Evolutionary conservation across 2,888 invertebrate genomes (phyloP), one percentile per base, ranked within the genome.

Genomic region (Sacculina carcini): DNA sequence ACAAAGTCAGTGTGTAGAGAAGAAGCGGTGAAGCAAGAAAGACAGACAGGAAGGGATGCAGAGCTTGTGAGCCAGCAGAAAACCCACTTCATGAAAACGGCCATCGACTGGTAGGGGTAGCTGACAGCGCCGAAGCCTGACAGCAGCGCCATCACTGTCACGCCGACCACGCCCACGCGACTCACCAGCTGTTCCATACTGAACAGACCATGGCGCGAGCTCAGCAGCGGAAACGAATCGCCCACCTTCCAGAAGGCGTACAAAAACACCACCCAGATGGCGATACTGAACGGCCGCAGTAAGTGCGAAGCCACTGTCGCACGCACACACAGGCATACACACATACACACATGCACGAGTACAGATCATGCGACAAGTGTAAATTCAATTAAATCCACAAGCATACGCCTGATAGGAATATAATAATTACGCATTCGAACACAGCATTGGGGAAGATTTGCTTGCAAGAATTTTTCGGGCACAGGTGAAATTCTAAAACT

Each of bases 81-180:
- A 29, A 26, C 34, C 51, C 62, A 70, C 79, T 86, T 78, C 69
- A 92, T 86, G 67, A 98, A 98, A 64, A 87, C 89, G 16, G 87
- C 79, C 94, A 99, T 96, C 50, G 89, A 94, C 1, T 89, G 87
- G 64, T 98, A 99, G 0, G 98, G 98, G 66, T 92, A 98, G 68
- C 92, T 99, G 10, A 99, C 98, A 47, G 98, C 98, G 73, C 98
- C 98, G 70, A 99, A 99, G 1, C 98, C 98, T 3, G 96, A 98
- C 3, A 99, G 69, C 38, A 98, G 71, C 0, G 96, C 98, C 96
- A 99, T 99, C 1, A 94, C 84, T 0, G 98, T 99, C 0, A 99
- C 98, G 0, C 98, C 98, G 56, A 99, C 89, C 0, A 99, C 92
- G 28, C 98, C 96, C 53, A 98, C 87, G 55, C 98, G 74, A 23